Evolutionary conservation across 2,888 invertebrate species (phyloP).

Genomic region (Apamea sordens): DNA sequence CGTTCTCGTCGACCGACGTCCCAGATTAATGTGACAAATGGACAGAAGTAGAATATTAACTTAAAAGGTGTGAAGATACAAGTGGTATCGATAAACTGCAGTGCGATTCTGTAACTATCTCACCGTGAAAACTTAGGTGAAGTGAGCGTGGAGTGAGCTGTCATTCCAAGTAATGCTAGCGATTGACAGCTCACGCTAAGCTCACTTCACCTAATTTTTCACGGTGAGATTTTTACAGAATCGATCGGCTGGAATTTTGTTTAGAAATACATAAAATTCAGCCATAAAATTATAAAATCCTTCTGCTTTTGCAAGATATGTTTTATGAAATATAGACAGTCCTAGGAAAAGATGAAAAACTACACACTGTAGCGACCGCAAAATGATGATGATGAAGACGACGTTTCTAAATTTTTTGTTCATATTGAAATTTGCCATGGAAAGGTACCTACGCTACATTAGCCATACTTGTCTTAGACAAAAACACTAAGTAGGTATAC

Average conservation of each 20-base stretch:
- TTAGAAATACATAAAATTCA: slow-evolving; percentile 3
- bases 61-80: slow-evolving; percentile 2
- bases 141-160: too few relatives aligned
- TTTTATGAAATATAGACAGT: neutral
- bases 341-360: neutral
- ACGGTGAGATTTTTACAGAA: too few relatives aligned
- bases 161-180: too few relatives aligned
- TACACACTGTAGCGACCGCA: neutral
- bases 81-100: neutral
- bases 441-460: neutral
- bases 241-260: neutral
- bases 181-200: too few relatives aligned
- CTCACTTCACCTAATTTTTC: too few relatives aligned
- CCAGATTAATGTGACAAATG: neutral
- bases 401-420: neutral
- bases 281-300: neutral
- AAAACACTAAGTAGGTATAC: slow-evolving; percentile 8
- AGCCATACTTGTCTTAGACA: neutral
- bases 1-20: neutral
- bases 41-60: neutral
- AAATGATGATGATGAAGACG: neutral
- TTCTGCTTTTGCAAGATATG: neutral
- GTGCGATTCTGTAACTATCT: too few relatives aligned
- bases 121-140: too few relatives aligned
- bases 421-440: neutral